These are phyloP conservation scores for Takifugu bimaculatus DNA, from an alignment of 2,113 vertebrate genomes.

Conservation along the genomic window DNA sequence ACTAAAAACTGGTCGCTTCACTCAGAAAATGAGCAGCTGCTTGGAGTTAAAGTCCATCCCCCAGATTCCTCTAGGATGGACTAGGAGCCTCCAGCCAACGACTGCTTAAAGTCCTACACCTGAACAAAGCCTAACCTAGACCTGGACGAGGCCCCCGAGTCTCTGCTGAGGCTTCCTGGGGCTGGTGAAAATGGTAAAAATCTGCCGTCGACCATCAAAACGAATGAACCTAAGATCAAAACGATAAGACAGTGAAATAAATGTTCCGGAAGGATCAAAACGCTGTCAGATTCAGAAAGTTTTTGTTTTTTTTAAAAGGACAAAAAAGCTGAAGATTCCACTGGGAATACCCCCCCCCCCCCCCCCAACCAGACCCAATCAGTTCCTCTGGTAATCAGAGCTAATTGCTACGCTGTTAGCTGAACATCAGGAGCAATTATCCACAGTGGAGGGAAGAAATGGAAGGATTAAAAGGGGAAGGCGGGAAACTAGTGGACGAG, in stretches of 20 bases:
- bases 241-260: neutral
- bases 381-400: constrained; percentile 55
- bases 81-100: too few relatives aligned
- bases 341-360: constrained; percentile 15
- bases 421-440: constrained; percentile 51
- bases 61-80: too few relatives aligned
- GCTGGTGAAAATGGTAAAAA: too few relatives aligned
- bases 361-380: neutral
- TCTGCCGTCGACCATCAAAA: neutral
- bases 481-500: neutral
- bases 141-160: too few relatives aligned
- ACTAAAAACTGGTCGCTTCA: too few relatives aligned
- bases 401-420: constrained; percentile 54
- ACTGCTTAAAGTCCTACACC: too few relatives aligned
- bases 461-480: neutral
- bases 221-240: constrained; percentile 20
- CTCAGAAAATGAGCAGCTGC: too few relatives aligned
- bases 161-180: too few relatives aligned
- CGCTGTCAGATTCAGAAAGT: too few relatives aligned
- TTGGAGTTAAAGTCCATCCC: too few relatives aligned
- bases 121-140: too few relatives aligned
- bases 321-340: constrained; percentile 20
- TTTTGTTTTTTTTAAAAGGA: neutral
- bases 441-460: constrained; percentile 39
- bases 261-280: too few relatives aligned